A percentile compares a stretch with the other conserved stretches of the same genome.
These are phyloP conservation scores for Drosophila orena DNA, from an alignment of 1,140 invertebrate species.

Conservation along the genomic window DNA sequence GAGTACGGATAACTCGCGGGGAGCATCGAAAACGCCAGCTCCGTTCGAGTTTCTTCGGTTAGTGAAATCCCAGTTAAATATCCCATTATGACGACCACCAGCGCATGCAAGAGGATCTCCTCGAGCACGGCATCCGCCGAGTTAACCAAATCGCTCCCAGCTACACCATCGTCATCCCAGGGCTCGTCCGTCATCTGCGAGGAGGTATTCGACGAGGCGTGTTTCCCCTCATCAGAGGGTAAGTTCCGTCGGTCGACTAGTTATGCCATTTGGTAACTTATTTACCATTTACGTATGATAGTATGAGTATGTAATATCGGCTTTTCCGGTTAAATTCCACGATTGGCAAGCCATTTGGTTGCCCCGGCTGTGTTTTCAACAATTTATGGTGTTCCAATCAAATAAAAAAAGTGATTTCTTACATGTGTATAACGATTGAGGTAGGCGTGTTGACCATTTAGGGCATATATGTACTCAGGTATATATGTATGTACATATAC, in stretches of 20 bases:
- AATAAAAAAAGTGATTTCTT: no score
- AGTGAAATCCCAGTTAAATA: slow-evolving; percentile 1
- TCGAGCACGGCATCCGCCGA: slow-evolving; percentile 43
- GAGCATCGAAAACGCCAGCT: background rate
- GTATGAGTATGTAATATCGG: background rate
- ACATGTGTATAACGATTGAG: no score
- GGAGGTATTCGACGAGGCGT: slow-evolving; percentile 92
- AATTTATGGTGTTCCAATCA: no score
- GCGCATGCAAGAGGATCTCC: slow-evolving; percentile 25
- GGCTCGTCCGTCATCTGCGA: slow-evolving; percentile 88
- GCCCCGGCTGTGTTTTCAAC: no score
- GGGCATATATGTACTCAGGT: no score
- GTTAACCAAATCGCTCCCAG: slow-evolving; percentile 34
- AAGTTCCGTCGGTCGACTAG: slow-evolving; percentile 49
- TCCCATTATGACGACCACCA: slow-evolving; percentile 45
- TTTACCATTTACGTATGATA: background rate
- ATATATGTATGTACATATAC: no score
- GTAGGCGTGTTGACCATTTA: no score
- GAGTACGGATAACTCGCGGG: slow-evolving; percentile 1
- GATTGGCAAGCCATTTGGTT: no score
- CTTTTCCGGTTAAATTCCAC: no score
- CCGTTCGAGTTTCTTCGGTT: background rate
- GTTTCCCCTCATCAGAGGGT: slow-evolving; percentile 92
- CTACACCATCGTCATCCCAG: slow-evolving; percentile 81
- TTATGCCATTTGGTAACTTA: no score